Evolutionary conservation across 2,888 invertebrate genomes (phyloP), one percentile per base, ranked within the genome.

Genomic region (Margaritifera margaritifera): DNA sequence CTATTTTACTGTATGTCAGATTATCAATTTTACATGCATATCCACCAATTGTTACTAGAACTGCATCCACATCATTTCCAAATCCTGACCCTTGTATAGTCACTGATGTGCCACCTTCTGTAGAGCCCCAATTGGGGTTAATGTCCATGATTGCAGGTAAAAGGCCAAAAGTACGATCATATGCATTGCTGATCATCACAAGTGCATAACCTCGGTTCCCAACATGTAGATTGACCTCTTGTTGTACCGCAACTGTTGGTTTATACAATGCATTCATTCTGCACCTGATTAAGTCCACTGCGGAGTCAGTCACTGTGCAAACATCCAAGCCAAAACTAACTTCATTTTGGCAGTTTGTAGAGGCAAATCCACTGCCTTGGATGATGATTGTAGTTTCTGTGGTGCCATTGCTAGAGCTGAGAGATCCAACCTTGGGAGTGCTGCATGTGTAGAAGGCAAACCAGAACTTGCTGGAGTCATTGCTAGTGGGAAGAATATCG

Each of bases 31-130:
- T 59, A 66, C 85, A 85, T 1, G 68, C 25, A 25, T 72, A 77
- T 24, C 71, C 75, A 62, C 77, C 78, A 25, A 86, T 68, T 1
- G 76, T 68, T 19, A 72, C 72, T 42, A 72, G 60, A 5, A 78
- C 69, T 4, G 63, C 65, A n/a, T 69, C 66, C 18, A 42, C 42
- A 56, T 72, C 72, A 19, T 80, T 82, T 50, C 62, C 71, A 70
- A 80, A 81, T 19, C 84, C 84, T 69, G 78, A 76, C 11, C 84
- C 84, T 19, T 68, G 68, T 4, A 84, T 77, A 3, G 70, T 74
- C 6, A 82, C 20, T 6, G 22, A 52, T 5, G 75, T 69, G 11
- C 80, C 80, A 60, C 82, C 82, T 59, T 70, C 72, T 51, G 71
- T 55, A 18, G 80, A 80, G 0, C 77, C 80, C 27, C 64, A 66